phyloP scores from a whole-genome alignment of 2,888 invertebrate species.

The Pristionchus entomophagus region DNA sequence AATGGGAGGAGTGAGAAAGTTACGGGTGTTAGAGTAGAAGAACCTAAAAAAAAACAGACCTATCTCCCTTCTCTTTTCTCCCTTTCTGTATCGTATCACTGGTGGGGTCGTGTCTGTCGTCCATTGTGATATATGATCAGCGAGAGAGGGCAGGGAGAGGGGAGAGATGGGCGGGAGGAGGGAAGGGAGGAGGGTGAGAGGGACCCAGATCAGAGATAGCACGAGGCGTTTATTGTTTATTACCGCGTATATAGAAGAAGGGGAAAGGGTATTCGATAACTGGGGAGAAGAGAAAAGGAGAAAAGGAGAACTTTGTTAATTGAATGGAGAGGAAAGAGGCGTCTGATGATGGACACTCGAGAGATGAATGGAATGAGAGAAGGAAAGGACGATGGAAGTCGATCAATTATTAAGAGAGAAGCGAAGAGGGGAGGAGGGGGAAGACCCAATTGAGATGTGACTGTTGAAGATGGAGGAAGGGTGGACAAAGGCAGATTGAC shows the following conservation, averaged over 20 bases:
- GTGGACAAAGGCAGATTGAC: constrained; percentile 40
- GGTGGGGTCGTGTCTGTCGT: constrained; percentile 40
- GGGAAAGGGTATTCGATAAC: not conserved
- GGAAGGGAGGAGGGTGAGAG: not conserved
- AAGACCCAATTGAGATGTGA: constrained; percentile 39
- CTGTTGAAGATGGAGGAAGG: constrained; percentile 28
- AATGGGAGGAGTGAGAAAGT: constrained; percentile 17
- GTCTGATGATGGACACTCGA: constrained; percentile 30
- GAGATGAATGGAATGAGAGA: constrained; percentile 34
- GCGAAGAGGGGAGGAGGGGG: constrained; percentile 30
- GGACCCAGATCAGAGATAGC: constrained; percentile 30
- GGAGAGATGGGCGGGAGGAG: constrained; percentile 5
- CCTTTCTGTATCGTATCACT: constrained; percentile 23
- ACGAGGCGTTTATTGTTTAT: constrained; percentile 33
- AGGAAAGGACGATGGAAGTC: constrained; percentile 45
- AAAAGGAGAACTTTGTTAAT: not conserved
- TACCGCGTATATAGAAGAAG: constrained; percentile 15
- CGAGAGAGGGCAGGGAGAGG: constrained; percentile 2
- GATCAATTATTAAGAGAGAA: constrained; percentile 49
- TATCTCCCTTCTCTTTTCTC: constrained; percentile 28
- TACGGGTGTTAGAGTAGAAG: constrained; percentile 7
- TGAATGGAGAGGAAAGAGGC: not conserved
- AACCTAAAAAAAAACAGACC: constrained; percentile 20
- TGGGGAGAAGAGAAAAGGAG: not conserved
- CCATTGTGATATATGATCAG: constrained; percentile 35